Percentiles rank a stretch among this genome's conserved stretches.
phyloP scores from a whole-genome alignment of 1,140 invertebrate genomes.

The Orussus abietinus region DNA sequence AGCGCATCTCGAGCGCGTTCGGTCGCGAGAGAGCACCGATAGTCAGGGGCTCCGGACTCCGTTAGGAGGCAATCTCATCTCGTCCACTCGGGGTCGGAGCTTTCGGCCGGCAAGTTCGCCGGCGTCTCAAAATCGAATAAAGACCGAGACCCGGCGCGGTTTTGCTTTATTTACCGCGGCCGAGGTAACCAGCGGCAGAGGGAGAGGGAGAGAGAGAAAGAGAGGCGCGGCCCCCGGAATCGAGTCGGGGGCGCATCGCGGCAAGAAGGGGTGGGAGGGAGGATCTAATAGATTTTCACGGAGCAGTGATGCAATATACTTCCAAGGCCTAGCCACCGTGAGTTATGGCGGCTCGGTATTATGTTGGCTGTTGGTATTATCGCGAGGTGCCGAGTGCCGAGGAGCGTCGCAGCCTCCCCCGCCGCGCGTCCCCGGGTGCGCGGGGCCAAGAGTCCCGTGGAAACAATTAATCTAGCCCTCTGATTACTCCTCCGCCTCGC shows the following conservation, averaged over 20 bases:
- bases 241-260: not conserved
- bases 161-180: constrained; percentile 30
- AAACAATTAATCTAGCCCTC: constrained; percentile 53
- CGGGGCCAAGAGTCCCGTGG: constrained; percentile 40
- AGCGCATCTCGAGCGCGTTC: too few relatives aligned
- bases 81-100: constrained; percentile 18
- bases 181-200: constrained; percentile 2
- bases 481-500: constrained; percentile 42
- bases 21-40: not conserved
- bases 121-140: constrained; percentile 38
- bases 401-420: constrained; percentile 19
- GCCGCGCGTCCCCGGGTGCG: too few relatives aligned
- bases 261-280: not conserved
- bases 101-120: constrained; percentile 21
- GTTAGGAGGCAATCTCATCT: too few relatives aligned
- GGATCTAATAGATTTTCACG: constrained; percentile 16
- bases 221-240: not conserved
- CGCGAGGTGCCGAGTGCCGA: constrained; percentile 25
- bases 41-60: too few relatives aligned
- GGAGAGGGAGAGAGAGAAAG: too few relatives aligned
- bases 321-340: constrained; percentile 19
- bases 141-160: constrained; percentile 26
- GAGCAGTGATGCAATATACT: constrained; percentile 10
- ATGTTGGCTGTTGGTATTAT: constrained; percentile 37
- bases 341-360: constrained; percentile 36